Conservation (phyloP, 2,113 vertebrate genomes). For the Tamias sibiricus region DNA sequence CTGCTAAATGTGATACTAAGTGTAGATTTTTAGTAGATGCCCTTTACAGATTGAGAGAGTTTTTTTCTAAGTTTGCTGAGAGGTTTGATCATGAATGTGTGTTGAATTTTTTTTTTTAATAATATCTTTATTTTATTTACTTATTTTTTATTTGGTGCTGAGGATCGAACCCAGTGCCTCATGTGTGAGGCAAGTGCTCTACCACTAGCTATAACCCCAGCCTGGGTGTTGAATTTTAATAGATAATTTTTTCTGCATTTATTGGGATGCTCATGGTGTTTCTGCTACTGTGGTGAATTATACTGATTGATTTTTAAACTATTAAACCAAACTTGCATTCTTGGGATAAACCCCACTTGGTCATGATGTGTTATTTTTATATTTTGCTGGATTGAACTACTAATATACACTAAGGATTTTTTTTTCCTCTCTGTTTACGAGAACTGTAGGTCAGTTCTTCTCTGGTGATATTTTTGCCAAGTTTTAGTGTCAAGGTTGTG, state of each 20-base stretch:
- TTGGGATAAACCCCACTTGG: slow-evolving; percentile 25
- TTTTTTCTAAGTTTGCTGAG: slow-evolving; percentile 24
- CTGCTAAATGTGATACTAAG: not conserved
- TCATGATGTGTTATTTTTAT: slow-evolving; percentile 14
- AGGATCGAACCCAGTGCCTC: too few species aligned
- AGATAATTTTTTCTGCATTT: slow-evolving; percentile 35
- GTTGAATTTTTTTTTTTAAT: slow-evolving; percentile 27
- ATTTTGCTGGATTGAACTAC: slow-evolving; percentile 28
- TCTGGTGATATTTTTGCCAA: not conserved
- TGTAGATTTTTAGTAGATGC: slow-evolving; percentile 37
- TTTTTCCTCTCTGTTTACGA: slow-evolving; percentile 17
- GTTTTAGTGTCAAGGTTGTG: slow-evolving; percentile 10
- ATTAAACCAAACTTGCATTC: slow-evolving; percentile 58
- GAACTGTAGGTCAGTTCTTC: slow-evolving; percentile 16
- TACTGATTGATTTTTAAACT: not conserved
- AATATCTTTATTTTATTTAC: too few species aligned
- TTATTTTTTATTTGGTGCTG: too few species aligned
- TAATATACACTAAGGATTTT: slow-evolving; percentile 18
- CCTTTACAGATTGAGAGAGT: not conserved
- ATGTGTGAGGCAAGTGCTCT: too few species aligned
- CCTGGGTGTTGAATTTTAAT: slow-evolving; percentile 30
- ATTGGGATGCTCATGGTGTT: slow-evolving; percentile 1
- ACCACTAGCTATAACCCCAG: too few species aligned
- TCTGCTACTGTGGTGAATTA: slow-evolving; percentile 25
- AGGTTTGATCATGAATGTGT: slow-evolving; percentile 35